Percentiles rank a stretch among this genome's conserved stretches.
Evolutionary conservation across 2,888 invertebrate genomes (phyloP).

Genomic region (Plagiodera versicolora): DNA sequence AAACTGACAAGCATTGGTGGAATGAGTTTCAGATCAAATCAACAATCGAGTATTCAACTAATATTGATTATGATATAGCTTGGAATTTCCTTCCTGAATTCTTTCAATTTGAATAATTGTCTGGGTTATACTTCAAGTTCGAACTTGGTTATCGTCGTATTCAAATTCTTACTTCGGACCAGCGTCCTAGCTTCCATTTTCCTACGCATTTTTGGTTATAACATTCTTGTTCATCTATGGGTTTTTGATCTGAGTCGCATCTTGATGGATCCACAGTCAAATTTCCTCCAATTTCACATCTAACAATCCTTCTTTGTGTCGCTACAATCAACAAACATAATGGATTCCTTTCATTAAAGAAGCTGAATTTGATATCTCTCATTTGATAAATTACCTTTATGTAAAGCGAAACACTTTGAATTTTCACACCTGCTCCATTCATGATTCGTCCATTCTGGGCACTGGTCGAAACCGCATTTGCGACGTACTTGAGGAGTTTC

Average conservation of each 20-base stretch:
- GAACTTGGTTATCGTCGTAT: too few relatives aligned
- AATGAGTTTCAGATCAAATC: too few relatives aligned
- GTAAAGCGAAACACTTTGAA: conserved; percentile 74
- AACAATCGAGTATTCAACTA: too few relatives aligned
- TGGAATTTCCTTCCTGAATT: too few relatives aligned
- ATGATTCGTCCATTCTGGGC: conserved; percentile 72
- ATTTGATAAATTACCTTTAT: conserved; percentile 59
- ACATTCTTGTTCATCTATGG: conserved; percentile 79
- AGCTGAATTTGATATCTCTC: too few relatives aligned
- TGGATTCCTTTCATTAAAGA: too few relatives aligned
- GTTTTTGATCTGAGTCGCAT: conserved; percentile 75
- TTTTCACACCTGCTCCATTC: conserved; percentile 74
- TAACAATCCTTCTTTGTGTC: conserved; percentile 71
- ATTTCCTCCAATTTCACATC: conserved; percentile 58
- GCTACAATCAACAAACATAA: too few relatives aligned
- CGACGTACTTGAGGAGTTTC: conserved; percentile 65
- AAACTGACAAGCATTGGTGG: too few relatives aligned
- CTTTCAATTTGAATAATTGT: too few relatives aligned
- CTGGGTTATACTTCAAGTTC: too few relatives aligned
- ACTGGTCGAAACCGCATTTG: conserved; percentile 68
- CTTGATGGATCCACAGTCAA: conserved; percentile 52
- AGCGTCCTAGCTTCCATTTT: conserved; percentile 87
- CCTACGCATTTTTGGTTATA: conserved; percentile 82
- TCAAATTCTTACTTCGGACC: conserved; percentile 81
- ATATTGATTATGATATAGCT: too few relatives aligned